Evolutionary conservation across 23 tunicate species (phyloP).

Genomic region (Styela plicata): DNA sequence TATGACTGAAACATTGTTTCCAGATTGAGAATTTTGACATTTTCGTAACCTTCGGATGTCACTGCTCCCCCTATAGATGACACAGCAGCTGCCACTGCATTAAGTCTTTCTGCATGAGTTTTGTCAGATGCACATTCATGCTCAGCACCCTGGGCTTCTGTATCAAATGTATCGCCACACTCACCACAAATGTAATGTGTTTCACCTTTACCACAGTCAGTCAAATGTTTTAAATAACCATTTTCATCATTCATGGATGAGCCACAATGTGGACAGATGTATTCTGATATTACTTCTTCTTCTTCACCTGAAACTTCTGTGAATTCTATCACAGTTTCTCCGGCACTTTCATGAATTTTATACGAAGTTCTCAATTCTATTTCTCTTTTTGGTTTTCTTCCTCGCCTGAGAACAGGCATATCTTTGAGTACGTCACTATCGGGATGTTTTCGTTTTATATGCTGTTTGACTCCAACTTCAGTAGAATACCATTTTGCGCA

Average conservation of each 20-base stretch:
- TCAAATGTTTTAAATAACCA: too few species aligned
- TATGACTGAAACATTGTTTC: conserved; percentile 2
- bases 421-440: background rate
- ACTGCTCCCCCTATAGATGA: background rate
- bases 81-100: background rate
- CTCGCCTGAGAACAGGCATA: background rate
- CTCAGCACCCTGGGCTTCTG: background rate
- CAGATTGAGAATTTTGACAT: conserved; percentile 11
- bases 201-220: too few species aligned
- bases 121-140: background rate
- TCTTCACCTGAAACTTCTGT: background rate
- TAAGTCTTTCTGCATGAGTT: background rate
- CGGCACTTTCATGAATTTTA: background rate
- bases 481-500: conserved; percentile 3
- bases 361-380: background rate
- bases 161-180: background rate
- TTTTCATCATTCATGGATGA: too few species aligned
- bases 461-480: background rate
- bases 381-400: background rate
- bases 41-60: background rate
- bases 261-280: too few species aligned
- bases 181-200: background rate
- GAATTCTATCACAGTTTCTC: background rate
- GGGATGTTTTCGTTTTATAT: conserved; percentile 14
- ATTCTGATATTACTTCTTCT: background rate